Evolutionary conservation across 2,797 vertebrate species (phyloP).

Genomic region (Pagetopsis macropterus): DNA sequence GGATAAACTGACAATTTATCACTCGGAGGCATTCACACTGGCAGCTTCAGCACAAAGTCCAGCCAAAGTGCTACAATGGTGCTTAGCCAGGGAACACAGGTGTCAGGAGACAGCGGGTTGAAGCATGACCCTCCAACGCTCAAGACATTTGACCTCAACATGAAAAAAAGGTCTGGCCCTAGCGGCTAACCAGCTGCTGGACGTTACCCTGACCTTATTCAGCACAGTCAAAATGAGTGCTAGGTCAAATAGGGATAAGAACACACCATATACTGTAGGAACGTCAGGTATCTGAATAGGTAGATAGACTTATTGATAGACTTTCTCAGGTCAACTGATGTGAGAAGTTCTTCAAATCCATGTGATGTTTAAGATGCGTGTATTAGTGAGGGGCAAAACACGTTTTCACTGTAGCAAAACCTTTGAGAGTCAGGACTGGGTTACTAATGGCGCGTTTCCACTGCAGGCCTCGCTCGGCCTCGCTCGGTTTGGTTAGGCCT

Average conservation of each 20-base stretch:
- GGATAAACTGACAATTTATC: conserved; percentile 38
- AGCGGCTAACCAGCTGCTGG: conserved; percentile 52
- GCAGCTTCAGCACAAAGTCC: conserved; percentile 13
- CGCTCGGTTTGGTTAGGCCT: too few species aligned
- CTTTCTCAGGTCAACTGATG: conserved; percentile 1
- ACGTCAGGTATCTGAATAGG: not conserved
- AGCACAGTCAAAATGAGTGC: conserved; percentile 18
- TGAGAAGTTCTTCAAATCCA: not conserved
- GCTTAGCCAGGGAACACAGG: conserved; percentile 47
- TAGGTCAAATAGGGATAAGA: conserved; percentile 27
- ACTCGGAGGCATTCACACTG: conserved; percentile 28
- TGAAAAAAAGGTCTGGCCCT: conserved; percentile 50
- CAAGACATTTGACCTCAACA: conserved; percentile 53
- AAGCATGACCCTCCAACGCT: conserved; percentile 46
- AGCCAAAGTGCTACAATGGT: conserved; percentile 22
- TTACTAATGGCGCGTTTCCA: not conserved
- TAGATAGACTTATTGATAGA: not conserved
- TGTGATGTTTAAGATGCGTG: not conserved
- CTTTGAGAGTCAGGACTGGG: not conserved
- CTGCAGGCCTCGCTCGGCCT: too few species aligned
- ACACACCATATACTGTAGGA: not conserved
- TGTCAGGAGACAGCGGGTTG: conserved; percentile 44
- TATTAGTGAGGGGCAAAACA: not conserved
- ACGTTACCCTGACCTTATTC: conserved; percentile 24
- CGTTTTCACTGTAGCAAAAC: not conserved